Evolutionary conservation across 2,797 vertebrate genomes (phyloP).

Genomic region (Gymnoscopelus microlampas): DNA sequence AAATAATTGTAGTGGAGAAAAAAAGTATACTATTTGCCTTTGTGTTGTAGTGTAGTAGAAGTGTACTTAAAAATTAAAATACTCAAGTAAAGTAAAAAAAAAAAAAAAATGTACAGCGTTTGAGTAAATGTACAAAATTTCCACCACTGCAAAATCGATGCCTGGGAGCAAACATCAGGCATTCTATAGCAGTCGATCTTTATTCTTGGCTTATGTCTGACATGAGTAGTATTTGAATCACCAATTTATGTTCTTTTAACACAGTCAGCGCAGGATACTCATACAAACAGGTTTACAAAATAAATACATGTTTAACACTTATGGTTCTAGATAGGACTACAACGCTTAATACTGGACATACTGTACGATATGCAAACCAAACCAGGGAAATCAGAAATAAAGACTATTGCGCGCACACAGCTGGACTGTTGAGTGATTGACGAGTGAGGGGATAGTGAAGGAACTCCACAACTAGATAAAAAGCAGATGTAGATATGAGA

Average conservation of each 20-base stretch:
- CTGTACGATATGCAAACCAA: background rate
- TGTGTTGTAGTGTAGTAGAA: too few relatives aligned
- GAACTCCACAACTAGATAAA: background rate
- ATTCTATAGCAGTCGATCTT: too few relatives aligned
- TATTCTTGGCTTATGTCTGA: too few relatives aligned
- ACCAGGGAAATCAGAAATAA: background rate
- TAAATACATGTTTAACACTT: background rate
- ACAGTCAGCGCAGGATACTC: background rate
- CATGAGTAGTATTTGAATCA: too few relatives aligned
- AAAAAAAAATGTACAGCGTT: too few relatives aligned
- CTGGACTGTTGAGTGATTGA: constrained; percentile 12
- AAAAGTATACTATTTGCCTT: too few relatives aligned
- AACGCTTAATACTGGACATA: too few relatives aligned
- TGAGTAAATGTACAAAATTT: too few relatives aligned
- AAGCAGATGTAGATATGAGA: background rate
- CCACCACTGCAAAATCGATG: too few relatives aligned
- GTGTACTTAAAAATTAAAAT: too few relatives aligned
- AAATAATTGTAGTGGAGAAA: background rate
- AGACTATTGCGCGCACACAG: constrained; percentile 4
- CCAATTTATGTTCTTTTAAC: too few relatives aligned
- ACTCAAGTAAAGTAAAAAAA: too few relatives aligned
- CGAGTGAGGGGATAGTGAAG: background rate
- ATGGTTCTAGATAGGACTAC: constrained; percentile 9
- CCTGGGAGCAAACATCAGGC: background rate
- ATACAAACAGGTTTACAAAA: background rate